Evolutionary conservation across 1,140 invertebrate genomes (phyloP).

Genomic region (Gryllus bimaculatus): DNA sequence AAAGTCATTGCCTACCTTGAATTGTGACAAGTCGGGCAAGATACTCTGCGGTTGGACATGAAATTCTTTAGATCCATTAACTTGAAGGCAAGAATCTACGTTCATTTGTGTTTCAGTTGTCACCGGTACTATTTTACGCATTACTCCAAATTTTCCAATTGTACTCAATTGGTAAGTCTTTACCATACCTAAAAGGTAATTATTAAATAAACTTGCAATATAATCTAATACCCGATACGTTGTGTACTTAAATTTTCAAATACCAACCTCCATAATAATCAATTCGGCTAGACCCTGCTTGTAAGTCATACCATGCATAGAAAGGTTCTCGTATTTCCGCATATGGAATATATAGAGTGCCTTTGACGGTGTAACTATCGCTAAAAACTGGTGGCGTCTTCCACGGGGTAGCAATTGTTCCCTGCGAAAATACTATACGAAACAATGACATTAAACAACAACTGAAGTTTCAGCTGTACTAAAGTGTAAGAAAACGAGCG

Average conservation of each 20-base stretch:
- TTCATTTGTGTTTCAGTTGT: slow-evolving; percentile 66
- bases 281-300: slow-evolving; percentile 67
- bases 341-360: slow-evolving; percentile 77
- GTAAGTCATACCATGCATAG: slow-evolving; percentile 73
- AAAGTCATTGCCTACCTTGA: slow-evolving; percentile 44
- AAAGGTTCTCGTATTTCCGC: slow-evolving; percentile 86
- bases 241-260: not conserved
- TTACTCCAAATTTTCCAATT: slow-evolving; percentile 56
- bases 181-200: slow-evolving; percentile 53
- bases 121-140: slow-evolving; percentile 77
- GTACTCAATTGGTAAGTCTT: slow-evolving; percentile 72
- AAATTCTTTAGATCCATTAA: slow-evolving; percentile 61
- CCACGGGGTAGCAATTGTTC: not conserved
- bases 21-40: slow-evolving; percentile 70
- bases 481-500: no score
- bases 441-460: no score
- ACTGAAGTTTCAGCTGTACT: no score
- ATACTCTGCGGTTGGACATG: slow-evolving; percentile 63
- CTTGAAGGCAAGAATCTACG: slow-evolving; percentile 68
- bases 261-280: slow-evolving; percentile 83
- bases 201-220: not conserved
- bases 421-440: no score
- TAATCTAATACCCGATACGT: not conserved
- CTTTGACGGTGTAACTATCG: slow-evolving; percentile 59
- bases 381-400: slow-evolving; percentile 51